Conservation (phyloP, 2,888 invertebrate species). For the Onthophagus sagittarius region DNA sequence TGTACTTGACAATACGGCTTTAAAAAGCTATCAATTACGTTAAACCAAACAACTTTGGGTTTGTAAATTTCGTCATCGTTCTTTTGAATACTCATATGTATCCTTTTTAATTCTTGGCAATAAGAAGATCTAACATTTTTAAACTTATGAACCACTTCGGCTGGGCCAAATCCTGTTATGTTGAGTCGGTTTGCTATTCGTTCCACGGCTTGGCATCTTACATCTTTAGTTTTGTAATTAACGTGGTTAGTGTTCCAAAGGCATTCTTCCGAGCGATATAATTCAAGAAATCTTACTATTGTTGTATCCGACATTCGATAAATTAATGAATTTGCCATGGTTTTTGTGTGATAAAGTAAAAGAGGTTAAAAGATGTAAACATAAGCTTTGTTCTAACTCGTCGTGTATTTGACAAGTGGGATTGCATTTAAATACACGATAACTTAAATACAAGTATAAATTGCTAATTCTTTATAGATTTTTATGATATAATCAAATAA, state of each 20-base stretch:
- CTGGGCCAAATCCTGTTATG: constrained; percentile 17
- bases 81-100: constrained; percentile 16
- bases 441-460: no score
- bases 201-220: constrained; percentile 18
- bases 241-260: constrained; percentile 22
- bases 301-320: constrained; percentile 22
- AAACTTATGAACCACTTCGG: constrained; percentile 22
- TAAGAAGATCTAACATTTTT: constrained; percentile 22
- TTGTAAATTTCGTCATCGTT: constrained; percentile 16
- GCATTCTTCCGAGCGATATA: constrained; percentile 22
- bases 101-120: constrained; percentile 23
- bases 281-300: constrained; percentile 18
- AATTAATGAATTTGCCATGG: constrained; percentile 5
- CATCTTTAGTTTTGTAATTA: constrained; percentile 19
- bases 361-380: no score
- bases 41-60: constrained; percentile 23
- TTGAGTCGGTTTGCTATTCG: constrained; percentile 20
- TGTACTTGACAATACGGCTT: constrained; percentile 21
- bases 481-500: no score
- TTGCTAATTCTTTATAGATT: no score
- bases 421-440: no score
- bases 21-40: constrained; percentile 18
- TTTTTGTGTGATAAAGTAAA: background rate
- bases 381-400: no score
- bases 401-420: no score